Evolutionary conservation across 2,888 invertebrate genomes (phyloP).

Genomic region (Synanthedon formicaeformis): DNA sequence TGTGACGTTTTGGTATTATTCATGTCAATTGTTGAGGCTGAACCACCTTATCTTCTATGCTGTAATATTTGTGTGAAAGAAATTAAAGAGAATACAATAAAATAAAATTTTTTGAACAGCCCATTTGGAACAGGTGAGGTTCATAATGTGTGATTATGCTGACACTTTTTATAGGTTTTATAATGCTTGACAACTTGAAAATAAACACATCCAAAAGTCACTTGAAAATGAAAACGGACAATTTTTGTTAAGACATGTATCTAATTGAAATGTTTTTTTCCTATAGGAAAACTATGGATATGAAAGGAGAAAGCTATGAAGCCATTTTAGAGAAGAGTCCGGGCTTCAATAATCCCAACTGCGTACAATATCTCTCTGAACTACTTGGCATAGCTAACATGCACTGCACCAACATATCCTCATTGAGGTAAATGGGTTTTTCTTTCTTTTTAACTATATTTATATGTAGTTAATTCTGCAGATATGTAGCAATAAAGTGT

Average conservation of each 20-base stretch:
- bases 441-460: slow-evolving; percentile 1
- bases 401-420: slow-evolving; percentile 77
- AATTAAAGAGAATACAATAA: slow-evolving; percentile 51
- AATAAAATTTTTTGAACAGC: slow-evolving; percentile 70
- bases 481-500: background rate
- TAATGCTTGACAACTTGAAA: slow-evolving; percentile 34
- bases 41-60: slow-evolving; percentile 56
- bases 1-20: slow-evolving; percentile 58
- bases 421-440: slow-evolving; percentile 71
- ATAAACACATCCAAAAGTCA: slow-evolving; percentile 22
- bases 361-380: slow-evolving; percentile 83
- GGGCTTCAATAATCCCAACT: slow-evolving; percentile 91
- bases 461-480: slow-evolving; percentile 1
- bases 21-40: slow-evolving; percentile 60
- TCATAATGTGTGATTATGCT: slow-evolving; percentile 54
- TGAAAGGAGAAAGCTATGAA: slow-evolving; percentile 84
- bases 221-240: slow-evolving; percentile 27
- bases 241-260: slow-evolving; percentile 18
- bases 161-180: slow-evolving; percentile 30
- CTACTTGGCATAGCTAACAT: slow-evolving; percentile 78
- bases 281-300: slow-evolving; percentile 81
- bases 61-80: slow-evolving; percentile 63
- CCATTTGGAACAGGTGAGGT: slow-evolving; percentile 68
- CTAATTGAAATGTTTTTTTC: slow-evolving; percentile 23
- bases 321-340: slow-evolving; percentile 84